Evolutionary conservation across 2,888 invertebrate genomes (phyloP), one percentile per base, ranked within the genome.

Genomic region (Drosophila crucigera): DNA sequence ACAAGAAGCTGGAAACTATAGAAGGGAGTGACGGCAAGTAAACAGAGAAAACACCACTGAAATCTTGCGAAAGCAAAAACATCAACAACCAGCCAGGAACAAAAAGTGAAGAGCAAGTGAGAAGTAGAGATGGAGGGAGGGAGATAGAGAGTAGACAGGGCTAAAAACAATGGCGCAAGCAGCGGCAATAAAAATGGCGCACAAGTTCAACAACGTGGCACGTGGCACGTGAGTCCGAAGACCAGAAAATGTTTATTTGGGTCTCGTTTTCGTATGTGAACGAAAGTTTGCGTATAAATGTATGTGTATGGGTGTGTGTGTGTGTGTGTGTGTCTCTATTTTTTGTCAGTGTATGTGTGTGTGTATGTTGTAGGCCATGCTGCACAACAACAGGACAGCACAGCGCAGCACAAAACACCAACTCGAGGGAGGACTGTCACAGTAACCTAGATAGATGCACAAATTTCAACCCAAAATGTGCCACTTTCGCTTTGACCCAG

Each of bases 401-500:
- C n/a, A 52, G 28, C n/a, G n/a, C 30, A 52, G 50, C 52, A 49
- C n/a, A 52, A 41, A 79, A 59, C 50, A 74, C 53, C 69, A 83
- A 83, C 82, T 80, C 81, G 82, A 82, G 73, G 73, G 78, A 78
- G 75, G 73, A 74, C 87, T 90, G 87, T 89, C 87, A 88, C 89
- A 90, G 89, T 88, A 88, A 88, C 87, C 87, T 78, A 88, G 87
- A 89, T 88, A 89, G 74, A 68, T 78, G 79, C 88, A 90, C 81
- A 89, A 87, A 78, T 88, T 88, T 73, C 43, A 58, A 82, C 82
- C 89, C 82, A 87, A 90, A 90, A 82, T 88, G 91, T 89, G 91
- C 87, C 87, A 88, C 87, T 88, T 88, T 88, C 91, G 87, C 84
- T 88, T 88, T 88, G 91, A 88, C 90, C 90, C 90, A 81, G 84